phyloP scores from a whole-genome alignment of 2,888 invertebrate species.

The Elmis aenea region DNA sequence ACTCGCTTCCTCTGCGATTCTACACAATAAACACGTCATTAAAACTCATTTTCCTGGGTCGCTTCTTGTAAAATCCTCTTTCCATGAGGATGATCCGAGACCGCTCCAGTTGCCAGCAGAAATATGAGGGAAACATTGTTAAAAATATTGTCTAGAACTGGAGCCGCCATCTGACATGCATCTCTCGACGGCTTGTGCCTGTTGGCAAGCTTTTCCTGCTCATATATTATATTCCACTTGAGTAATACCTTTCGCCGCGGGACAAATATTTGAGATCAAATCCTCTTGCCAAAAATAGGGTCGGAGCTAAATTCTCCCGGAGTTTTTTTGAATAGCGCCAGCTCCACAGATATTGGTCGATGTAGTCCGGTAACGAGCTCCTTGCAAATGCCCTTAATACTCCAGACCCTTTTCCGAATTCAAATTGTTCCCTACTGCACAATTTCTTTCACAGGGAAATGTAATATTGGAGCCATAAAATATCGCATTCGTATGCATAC shows the following conservation, averaged over 20 bases:
- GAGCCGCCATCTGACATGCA: conserved; percentile 14
- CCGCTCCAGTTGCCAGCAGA: conserved; percentile 7
- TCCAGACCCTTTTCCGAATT: too few relatives aligned
- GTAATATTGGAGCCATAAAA: too few relatives aligned
- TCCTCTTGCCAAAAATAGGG: conserved; percentile 22
- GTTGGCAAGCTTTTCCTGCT: conserved; percentile 24
- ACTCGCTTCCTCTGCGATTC: conserved; percentile 28
- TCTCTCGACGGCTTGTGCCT: conserved; percentile 17
- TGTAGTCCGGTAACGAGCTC: too few relatives aligned
- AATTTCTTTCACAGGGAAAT: too few relatives aligned
- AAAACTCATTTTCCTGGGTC: conserved; percentile 35
- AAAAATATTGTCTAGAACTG: too few relatives aligned
- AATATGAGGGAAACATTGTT: too few relatives aligned
- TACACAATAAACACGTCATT: conserved; percentile 38
- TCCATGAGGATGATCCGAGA: conserved; percentile 6
- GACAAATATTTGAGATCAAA: conserved; percentile 31
- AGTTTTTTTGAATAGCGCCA: conserved; percentile 16
- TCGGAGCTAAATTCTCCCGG: conserved; percentile 18
- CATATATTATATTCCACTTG: conserved; percentile 33
- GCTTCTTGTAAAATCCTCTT: conserved; percentile 24
- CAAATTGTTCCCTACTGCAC: too few relatives aligned
- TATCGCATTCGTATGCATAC: too few relatives aligned
- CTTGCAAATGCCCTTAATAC: too few relatives aligned
- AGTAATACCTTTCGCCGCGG: conserved; percentile 31
- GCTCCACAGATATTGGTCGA: conserved; percentile 7